A percentile compares a stretch with the other conserved stretches of the same genome.
These are phyloP conservation scores for Frieseomelitta varia DNA, from an alignment of 1,140 invertebrate genomes.

Conservation along the genomic window DNA sequence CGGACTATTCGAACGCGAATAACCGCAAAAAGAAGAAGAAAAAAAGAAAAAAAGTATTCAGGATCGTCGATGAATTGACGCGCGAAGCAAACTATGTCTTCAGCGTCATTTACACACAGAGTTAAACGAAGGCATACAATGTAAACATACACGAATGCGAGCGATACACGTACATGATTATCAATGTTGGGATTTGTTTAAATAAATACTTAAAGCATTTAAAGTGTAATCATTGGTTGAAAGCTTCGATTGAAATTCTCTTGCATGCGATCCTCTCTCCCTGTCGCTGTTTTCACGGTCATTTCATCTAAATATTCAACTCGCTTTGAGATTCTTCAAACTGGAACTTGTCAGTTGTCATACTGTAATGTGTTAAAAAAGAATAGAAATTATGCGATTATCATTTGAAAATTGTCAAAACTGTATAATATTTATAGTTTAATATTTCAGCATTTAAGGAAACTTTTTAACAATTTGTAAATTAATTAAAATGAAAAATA, in stretches of 20 bases:
- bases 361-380: no score
- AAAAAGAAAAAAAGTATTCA: neutral
- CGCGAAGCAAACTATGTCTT: constrained; percentile 4
- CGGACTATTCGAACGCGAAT: no score
- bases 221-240: constrained; percentile 49
- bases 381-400: no score
- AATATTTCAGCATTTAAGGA: no score
- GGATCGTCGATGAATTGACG: constrained; percentile 40
- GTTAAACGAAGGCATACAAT: constrained; percentile 25
- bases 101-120: constrained; percentile 36
- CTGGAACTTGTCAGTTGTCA: no score
- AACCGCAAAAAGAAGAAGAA: no score
- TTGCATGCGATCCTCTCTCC: neutral
- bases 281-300: neutral
- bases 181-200: constrained; percentile 81
- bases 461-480: no score
- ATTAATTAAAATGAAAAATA: no score
- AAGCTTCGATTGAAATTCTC: constrained; percentile 14
- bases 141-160: constrained; percentile 10
- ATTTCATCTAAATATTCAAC: no score
- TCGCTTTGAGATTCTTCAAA: no score
- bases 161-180: constrained; percentile 60
- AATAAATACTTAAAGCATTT: constrained; percentile 80
- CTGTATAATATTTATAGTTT: no score
- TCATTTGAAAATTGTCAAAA: no score